Evolutionary conservation across 30 jellyfish, hydroid and myxozoan species (phyloP).

Genomic region (Aurelia sp.): DNA sequence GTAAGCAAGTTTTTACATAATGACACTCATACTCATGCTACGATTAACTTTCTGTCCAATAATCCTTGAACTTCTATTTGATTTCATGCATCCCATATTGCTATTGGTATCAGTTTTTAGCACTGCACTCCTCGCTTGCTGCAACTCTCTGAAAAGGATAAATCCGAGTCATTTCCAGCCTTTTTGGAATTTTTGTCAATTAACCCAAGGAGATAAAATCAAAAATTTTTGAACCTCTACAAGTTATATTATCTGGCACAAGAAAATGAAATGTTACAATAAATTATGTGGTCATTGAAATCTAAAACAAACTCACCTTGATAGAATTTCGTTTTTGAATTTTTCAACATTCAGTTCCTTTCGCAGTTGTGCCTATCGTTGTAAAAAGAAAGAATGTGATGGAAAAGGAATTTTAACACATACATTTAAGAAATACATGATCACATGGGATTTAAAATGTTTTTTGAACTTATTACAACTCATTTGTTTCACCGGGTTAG

Average conservation of each 20-base stretch:
- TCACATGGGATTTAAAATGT: no score
- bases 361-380: conserved; percentile 80
- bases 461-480: no score
- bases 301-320: conserved; percentile 59
- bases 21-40: conserved; percentile 90
- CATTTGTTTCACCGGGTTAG: no score
- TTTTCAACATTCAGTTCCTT: conserved; percentile 88
- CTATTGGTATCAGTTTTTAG: neutral
- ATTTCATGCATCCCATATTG: neutral
- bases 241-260: no score
- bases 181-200: no score
- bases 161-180: neutral
- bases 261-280: no score
- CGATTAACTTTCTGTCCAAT: conserved; percentile 90
- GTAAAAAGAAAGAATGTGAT: neutral
- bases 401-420: neutral
- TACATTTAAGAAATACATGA: no score
- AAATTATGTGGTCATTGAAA: no score
- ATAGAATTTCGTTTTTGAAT: conserved; percentile 79
- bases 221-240: no score
- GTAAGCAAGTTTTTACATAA: conserved; percentile 37
- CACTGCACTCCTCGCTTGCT: conserved; percentile 59
- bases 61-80: conserved; percentile 54
- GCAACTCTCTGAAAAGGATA: conserved; percentile 39
- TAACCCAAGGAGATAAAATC: no score